phyloP scores from a whole-genome alignment of 2,888 invertebrate genomes.

The Drosophila seclusa region DNA sequence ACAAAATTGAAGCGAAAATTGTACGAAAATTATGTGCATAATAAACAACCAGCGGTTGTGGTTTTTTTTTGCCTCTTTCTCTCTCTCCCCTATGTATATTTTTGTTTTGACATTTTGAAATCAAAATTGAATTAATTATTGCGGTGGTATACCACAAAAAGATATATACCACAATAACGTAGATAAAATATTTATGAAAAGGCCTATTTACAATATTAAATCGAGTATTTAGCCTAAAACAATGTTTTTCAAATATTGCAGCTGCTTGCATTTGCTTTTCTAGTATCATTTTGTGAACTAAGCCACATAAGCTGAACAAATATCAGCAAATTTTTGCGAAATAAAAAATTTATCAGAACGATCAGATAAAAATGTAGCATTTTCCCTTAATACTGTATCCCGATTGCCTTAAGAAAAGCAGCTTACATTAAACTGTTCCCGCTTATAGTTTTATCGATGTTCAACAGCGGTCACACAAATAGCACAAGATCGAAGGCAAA shows the following conservation, averaged over 20 bases:
- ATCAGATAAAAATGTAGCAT: background rate
- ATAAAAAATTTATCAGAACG: background rate
- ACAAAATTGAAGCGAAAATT: conserved; percentile 47
- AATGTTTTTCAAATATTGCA: background rate
- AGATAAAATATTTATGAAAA: conserved; percentile 3
- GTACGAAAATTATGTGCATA: conserved; percentile 57
- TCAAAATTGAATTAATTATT: conserved; percentile 40
- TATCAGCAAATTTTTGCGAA: background rate
- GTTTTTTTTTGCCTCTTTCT: conserved; percentile 15
- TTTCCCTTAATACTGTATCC: background rate
- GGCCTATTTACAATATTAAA: background rate
- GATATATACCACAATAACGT: background rate
- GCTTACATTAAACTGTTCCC: background rate
- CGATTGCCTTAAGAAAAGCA: too few species aligned
- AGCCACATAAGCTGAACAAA: background rate
- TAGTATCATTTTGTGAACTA: background rate
- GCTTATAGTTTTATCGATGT: background rate
- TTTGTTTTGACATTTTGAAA: conserved; percentile 43
- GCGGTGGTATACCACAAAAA: conserved; percentile 18
- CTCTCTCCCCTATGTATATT: background rate
- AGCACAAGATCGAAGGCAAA: background rate
- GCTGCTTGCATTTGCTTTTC: background rate
- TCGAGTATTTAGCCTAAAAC: background rate
- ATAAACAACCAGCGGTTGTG: conserved; percentile 52
- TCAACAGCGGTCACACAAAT: background rate